Base-by-base conservation (phyloP, 2,797 vertebrate genomes). In the Lagorchestes hirsutus region DNA sequence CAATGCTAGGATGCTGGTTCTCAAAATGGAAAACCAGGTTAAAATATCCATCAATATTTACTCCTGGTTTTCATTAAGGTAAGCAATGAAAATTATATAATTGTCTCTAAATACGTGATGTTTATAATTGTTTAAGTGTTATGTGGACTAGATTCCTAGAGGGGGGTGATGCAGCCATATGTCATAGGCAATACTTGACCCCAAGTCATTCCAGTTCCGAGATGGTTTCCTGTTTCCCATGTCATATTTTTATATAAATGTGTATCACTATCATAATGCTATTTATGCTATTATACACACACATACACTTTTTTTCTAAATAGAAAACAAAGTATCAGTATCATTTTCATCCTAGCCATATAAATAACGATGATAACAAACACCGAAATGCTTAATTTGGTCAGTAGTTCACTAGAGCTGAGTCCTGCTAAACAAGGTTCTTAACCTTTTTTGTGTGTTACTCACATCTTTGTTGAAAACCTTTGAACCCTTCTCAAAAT, bases 1-100 rank as follows among this genome's bases (percentile, higher is more conserved):
- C 59, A 90, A 90, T 92, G 58, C 82, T 93, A 94, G 46, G 13
- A 94, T 52, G n/a, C 94, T 82, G 16, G 58, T 27, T 95, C 92
- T 92, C 95, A 95, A 87, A 92, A 92, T 13, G 93, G 91, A 40
- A 31, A 95, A 28, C 92, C 59, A 29, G 74, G 82, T 93, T 97
- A 93, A 96, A 97, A 96, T 46, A 82, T 50, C 82, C 93, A 90
- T 97, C 97, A 97, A 95, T 97, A 97, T 97, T 96, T 98, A 96
- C 87, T 93, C 93, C 50, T 50, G 55, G 90, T 93, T 90, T 91
- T 97, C 96, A 97, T 96, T 97, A 97, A 96, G 55, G 90, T 92
- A 95, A 95, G 92, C 95, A 96, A 96, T 93, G 46, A 94, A 93
- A 95, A 97, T 94, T 93, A 91, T 93, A 94, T 95, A 94, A 82